Evolutionary conservation across 2,797 vertebrate species (phyloP), one percentile per base, ranked within the genome.

Genomic region (Rhabdomys pumilio): DNA sequence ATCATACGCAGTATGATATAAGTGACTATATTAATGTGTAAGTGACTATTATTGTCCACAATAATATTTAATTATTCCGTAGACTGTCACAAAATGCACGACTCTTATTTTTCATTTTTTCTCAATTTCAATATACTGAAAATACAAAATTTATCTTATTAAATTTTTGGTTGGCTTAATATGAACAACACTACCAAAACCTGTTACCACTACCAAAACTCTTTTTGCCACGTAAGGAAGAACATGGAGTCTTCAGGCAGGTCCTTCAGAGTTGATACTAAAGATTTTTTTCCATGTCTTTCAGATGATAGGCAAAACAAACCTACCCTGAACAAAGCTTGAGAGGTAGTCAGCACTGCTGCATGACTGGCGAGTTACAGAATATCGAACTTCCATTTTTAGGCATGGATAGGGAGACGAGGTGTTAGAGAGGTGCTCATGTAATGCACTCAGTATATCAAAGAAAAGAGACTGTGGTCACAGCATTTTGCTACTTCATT

Each of bases 371-470:
- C 92, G 96, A 97, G 91, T 94, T 98, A 85, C 75, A 89, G 50
- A 96, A 95, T 98, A 97, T 97, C 94, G 97, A 97, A 98, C 98
- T 98, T 98, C 95, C 97, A 97, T 98, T 97, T 98, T 98, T 97
- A 98, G 95, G 89, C 98, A 98, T 97, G 94, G 97, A 92, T 97
- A 93, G 96, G 97, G 95, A 97, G 98, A 98, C 94, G 92, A 90
- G 76, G 92, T 98, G 93, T 97, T 88, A 95, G 72, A 97, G 89
- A 59, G 79, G 89, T 93, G 97, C 82, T 97, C 96, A 96, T 65
- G 95, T 96, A 97, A 57, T 97, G 90, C 92, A 97, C 93, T 98
- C 94, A 97, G 94, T 98, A 98, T 97, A 98, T 97, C 93, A 96
- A 92, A 97, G 65, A 96, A 73, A 98, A 73, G 96, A 98, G 88